Percentiles rank a stretch among this genome's conserved stretches.
Conservation (phyloP, 30 jellyfish, hydroid and myxozoan genomes). For the Nemopilema nomurai region DNA sequence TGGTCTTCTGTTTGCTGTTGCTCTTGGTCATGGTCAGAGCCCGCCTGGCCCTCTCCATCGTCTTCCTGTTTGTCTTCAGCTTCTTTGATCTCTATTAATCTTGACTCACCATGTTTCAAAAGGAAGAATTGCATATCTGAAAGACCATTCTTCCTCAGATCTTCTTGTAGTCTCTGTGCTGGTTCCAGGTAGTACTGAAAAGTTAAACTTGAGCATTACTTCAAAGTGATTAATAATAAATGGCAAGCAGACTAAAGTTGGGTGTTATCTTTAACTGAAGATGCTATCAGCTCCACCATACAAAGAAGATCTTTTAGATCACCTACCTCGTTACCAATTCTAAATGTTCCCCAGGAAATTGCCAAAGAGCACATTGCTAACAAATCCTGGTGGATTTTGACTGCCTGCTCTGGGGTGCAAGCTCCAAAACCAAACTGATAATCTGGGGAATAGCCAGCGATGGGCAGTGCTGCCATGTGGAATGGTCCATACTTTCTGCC, state of each 20-base stretch:
- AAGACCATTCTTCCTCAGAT: constrained; percentile 78
- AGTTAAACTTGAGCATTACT: background rate
- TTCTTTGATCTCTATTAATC: constrained; percentile 94
- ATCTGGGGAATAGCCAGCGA: constrained; percentile 95
- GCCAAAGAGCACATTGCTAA: constrained; percentile 98
- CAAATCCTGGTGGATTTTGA: constrained; percentile 91
- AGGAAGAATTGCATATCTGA: constrained; percentile 98
- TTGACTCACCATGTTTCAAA: constrained; percentile 95
- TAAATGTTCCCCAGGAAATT: constrained; percentile 96
- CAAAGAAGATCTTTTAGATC: too few relatives aligned
- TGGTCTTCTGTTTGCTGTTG: constrained; percentile 43
- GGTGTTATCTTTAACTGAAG: background rate
- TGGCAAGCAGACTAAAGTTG: background rate
- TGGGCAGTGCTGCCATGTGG: constrained; percentile 99
- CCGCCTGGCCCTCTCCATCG: constrained; percentile 9
- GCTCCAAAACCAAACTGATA: constrained; percentile 88
- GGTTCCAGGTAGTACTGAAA: constrained; percentile 92
- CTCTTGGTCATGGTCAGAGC: constrained; percentile 26
- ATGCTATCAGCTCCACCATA: background rate
- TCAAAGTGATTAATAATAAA: background rate
- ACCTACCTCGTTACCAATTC: constrained; percentile 91
- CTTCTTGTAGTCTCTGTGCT: constrained; percentile 85
- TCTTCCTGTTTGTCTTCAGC: constrained; percentile 86
- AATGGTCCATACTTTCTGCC: constrained; percentile 98
- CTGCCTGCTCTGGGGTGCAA: constrained; percentile 97